phyloP scores from a whole-genome alignment of 2,113 vertebrate species.

The Campylorhamphus procurvoides region DNA sequence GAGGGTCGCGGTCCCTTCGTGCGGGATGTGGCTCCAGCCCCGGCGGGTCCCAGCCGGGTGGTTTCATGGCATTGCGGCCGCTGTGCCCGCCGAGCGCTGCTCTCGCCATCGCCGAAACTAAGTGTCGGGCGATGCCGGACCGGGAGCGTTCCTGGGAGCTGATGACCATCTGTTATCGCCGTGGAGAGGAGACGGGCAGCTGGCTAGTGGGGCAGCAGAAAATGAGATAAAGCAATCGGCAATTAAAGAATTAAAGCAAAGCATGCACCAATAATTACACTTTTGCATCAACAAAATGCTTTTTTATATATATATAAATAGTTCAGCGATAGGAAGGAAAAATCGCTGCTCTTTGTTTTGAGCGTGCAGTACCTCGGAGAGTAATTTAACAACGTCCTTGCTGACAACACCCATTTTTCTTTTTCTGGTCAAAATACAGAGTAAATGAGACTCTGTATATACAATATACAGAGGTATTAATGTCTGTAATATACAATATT shows the following conservation, averaged over 20 bases:
- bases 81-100: not conserved
- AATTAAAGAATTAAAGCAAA: conserved; percentile 9
- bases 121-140: not conserved
- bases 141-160: not conserved
- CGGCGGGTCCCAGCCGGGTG: not conserved
- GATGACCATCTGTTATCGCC: not conserved
- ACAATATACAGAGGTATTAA: no score
- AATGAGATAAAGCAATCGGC: not conserved
- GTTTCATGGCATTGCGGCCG: not conserved
- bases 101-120: not conserved
- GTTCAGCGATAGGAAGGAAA: not conserved
- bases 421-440: not conserved
- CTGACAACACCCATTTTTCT: conserved; percentile 4
- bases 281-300: not conserved
- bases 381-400: not conserved
- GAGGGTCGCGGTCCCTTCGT: not conserved
- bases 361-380: not conserved
- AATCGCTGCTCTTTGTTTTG: conserved; percentile 18
- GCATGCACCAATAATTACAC: not conserved
- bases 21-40: not conserved
- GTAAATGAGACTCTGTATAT: conserved; percentile 3
- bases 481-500: no score
- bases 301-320: not conserved
- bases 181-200: not conserved
- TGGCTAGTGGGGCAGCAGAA: not conserved